Conservation (phyloP, 2,113 vertebrate genomes). For the Sphaerodactylus townsendi region DNA sequence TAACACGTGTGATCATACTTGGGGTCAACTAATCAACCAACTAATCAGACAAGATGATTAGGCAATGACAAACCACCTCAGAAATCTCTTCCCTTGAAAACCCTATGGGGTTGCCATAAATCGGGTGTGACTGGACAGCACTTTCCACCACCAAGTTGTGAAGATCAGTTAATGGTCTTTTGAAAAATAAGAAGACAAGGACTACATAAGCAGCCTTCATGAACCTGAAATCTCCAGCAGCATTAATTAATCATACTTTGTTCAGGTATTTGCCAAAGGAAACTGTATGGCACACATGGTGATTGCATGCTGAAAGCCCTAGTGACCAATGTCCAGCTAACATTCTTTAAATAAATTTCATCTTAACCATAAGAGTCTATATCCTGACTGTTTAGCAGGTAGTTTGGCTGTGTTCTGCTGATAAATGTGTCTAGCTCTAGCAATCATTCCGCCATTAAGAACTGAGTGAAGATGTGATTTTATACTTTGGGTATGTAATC, state of each 20-base stretch:
- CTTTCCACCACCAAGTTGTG: too few relatives aligned
- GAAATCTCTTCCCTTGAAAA: too few relatives aligned
- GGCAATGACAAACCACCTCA: too few relatives aligned
- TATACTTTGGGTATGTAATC: neutral
- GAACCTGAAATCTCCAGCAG: neutral
- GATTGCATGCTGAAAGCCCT: neutral
- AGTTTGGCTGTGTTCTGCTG: neutral
- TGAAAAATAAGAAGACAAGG: neutral
- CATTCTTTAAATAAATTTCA: neutral
- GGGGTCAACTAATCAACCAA: neutral
- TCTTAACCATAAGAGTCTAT: neutral
- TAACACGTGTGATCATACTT: neutral
- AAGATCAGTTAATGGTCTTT: neutral
- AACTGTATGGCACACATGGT: neutral
- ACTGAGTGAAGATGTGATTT: neutral
- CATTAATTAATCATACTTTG: neutral
- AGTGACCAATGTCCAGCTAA: rapidly evolving
- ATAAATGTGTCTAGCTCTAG: neutral
- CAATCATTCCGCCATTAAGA: neutral
- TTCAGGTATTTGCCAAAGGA: neutral
- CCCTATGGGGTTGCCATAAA: too few relatives aligned
- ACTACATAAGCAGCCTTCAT: neutral
- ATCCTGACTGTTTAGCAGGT: rapidly evolving
- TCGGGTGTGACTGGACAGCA: too few relatives aligned
- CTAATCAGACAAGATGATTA: too few relatives aligned